A percentile compares a stretch with the other conserved stretches of the same genome.
phyloP scores from a whole-genome alignment of 2,888 invertebrate species.

The Clostera curtula region DNA sequence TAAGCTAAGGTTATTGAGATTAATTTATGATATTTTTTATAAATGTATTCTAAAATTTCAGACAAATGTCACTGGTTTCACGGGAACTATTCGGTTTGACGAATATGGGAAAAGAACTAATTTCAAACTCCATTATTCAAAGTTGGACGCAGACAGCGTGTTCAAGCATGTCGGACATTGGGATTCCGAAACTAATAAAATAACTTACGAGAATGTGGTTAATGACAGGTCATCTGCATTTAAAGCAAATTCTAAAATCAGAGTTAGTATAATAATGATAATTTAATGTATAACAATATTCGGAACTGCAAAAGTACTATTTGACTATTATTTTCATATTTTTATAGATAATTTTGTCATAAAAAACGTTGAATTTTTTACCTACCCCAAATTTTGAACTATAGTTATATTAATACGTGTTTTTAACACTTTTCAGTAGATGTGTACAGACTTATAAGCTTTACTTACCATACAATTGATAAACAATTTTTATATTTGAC shows the following conservation, averaged over 20 bases:
- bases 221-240: slow-evolving; percentile 40
- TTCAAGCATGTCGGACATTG: slow-evolving; percentile 72
- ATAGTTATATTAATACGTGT: no score
- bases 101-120: slow-evolving; percentile 77
- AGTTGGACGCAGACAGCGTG: slow-evolving; percentile 66
- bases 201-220: slow-evolving; percentile 34
- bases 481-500: no score
- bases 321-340: no score
- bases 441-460: no score
- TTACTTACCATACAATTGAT: no score
- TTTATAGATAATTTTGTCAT: no score
- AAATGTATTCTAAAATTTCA: slow-evolving; percentile 26
- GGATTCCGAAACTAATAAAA: slow-evolving; percentile 55
- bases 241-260: slow-evolving; percentile 71
- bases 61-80: slow-evolving; percentile 73
- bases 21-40: neutral
- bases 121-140: slow-evolving; percentile 75
- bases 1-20: neutral
- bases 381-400: no score
- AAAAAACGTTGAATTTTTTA: no score
- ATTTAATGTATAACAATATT: no score
- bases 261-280: slow-evolving; percentile 59
- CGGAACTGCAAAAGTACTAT: no score
- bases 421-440: no score
- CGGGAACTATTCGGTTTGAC: slow-evolving; percentile 81